Base-by-base conservation (phyloP, 1,140 invertebrate genomes). In the Saccostrea glomerata region DNA sequence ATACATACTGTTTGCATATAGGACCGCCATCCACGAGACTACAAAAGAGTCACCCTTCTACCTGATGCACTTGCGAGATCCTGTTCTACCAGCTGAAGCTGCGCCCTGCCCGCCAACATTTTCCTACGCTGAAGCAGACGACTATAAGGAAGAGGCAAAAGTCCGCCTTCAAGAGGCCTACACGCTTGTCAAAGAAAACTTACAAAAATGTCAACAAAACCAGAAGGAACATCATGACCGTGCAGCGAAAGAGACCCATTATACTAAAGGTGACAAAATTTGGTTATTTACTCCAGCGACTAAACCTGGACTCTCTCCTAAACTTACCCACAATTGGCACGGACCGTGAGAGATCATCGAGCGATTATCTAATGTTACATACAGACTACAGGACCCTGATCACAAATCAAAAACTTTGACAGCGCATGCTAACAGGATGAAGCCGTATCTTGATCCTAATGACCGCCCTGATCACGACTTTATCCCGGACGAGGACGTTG, bases 91-190 rank as follows among this genome's bases (percentile, higher is more conserved):
- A 2, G 2, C 23, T 56, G 83, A 84, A 5, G 83, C 54, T 3
- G 83, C 56, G n/a, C 13, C 13, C 2, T n/a, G 15, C 20, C 63
- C 63, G 0, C 87, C 87, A 17, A 60, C 73, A 13, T 13, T 85
- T 20, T 66, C 47, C 1, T 88, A 88, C 47, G 40, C 54, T 12
- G 17, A 30, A 13, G 30, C 23, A 15, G 87, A 88, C 23, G 73
- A 88, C 20, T 88, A 88, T 54, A 85, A 88, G 66, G 40, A n/a
- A 36, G 87, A 88, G 5, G 15, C 85, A n/a, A 30, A 58, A 5
- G n/a, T 1, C 23, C 20, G 70, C 30, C 54, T 88, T 2, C 87
- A 88, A 60, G 66, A 88, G 23, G 84, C 87, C 4, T 88, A 82
- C 23, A 88, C 66, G 0, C 25, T 85, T 17, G 87, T 47, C 6